Evolutionary conservation across 2,113 vertebrate genomes (phyloP).

Genomic region (Plecturocebus donacophilus): DNA sequence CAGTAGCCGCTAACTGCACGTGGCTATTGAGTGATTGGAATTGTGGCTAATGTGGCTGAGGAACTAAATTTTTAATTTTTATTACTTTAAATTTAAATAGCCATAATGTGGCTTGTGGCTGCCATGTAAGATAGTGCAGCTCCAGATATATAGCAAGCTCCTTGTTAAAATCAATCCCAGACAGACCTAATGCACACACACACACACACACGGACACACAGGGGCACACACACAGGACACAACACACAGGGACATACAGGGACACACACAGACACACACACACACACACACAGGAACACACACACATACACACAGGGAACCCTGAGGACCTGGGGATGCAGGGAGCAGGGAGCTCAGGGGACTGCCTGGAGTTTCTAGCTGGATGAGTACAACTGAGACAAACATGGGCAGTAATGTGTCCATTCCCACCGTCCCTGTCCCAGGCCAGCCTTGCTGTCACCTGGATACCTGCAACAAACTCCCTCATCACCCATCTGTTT

Average conservation of each 20-base stretch:
- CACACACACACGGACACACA: too few species aligned
- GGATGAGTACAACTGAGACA: not conserved
- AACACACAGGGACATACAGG: too few species aligned
- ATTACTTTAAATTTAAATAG: conserved; percentile 14
- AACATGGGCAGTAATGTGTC: rapidly evolving
- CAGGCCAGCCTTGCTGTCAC: not conserved
- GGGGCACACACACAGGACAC: rapidly evolving
- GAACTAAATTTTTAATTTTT: not conserved
- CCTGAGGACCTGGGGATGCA: not conserved
- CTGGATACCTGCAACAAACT: not conserved
- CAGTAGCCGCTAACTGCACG: not conserved
- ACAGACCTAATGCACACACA: too few species aligned
- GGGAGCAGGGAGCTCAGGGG: not conserved
- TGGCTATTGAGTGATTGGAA: not conserved
- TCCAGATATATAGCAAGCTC: not conserved
- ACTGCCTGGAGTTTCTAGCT: not conserved
- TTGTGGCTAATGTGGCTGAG: not conserved
- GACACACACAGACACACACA: too few species aligned
- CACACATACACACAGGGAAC: rapidly evolving
- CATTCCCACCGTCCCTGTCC: not conserved
- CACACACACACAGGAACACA: too few species aligned
- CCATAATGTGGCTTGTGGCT: not conserved
- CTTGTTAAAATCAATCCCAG: not conserved
- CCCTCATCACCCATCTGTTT: not conserved
- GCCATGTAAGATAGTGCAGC: not conserved